Conservation (phyloP, 2,113 vertebrate genomes). For the Eptesicus fuscus region DNA sequence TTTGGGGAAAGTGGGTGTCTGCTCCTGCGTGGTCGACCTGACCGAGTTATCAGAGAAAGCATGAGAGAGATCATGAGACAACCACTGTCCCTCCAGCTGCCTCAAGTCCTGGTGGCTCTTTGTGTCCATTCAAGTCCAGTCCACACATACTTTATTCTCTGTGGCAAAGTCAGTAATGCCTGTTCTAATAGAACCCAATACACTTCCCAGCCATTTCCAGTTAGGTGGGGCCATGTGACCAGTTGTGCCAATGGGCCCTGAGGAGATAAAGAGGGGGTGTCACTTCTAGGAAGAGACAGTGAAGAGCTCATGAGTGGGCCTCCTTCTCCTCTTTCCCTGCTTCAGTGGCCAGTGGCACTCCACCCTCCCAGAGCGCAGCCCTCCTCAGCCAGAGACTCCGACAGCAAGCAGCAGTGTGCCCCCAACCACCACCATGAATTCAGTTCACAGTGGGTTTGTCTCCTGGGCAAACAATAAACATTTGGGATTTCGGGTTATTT, state of each 20-base stretch:
- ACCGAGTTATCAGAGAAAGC: not conserved
- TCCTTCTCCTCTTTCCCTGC: not conserved
- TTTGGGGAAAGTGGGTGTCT: not conserved
- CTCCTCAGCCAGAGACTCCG: not conserved
- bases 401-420: not conserved
- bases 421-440: not conserved
- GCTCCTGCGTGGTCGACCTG: accelerated
- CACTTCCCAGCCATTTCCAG: not conserved
- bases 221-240: not conserved
- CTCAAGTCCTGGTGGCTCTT: not conserved
- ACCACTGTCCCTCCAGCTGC: not conserved
- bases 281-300: not conserved
- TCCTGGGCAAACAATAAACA: not conserved
- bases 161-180: not conserved
- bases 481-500: not conserved
- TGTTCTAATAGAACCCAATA: not conserved
- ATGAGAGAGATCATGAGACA: not conserved
- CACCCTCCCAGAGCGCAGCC: not conserved
- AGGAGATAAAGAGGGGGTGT: not conserved
- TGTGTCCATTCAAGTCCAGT: not conserved
- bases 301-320: not conserved
- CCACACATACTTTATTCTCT: not conserved
- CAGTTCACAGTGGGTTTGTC: not conserved
- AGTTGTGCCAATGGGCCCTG: too few relatives aligned
- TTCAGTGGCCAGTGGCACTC: not conserved